These are phyloP conservation scores for Alligator mississippiensis DNA, from an alignment of 2,113 vertebrate genomes.

Conservation along the genomic window DNA sequence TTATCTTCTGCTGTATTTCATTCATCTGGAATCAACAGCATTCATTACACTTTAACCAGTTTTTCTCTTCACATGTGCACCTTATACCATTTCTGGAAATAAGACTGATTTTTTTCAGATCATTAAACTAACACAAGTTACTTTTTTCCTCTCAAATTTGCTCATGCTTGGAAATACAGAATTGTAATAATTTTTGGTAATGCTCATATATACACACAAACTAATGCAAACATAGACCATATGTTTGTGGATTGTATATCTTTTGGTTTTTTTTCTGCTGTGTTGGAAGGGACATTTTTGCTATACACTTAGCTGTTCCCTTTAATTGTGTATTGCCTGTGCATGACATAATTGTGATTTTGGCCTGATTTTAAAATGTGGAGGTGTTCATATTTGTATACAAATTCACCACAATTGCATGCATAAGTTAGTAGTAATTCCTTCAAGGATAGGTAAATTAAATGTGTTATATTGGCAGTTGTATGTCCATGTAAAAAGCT, in stretches of 20 bases:
- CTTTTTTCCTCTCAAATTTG: not conserved
- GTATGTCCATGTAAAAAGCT: no score
- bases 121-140: not conserved
- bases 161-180: not conserved
- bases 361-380: not conserved
- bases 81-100: not conserved
- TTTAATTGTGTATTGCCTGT: not conserved
- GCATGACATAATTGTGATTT: not conserved
- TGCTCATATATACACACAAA: not conserved
- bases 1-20: constrained; percentile 79
- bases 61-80: not conserved
- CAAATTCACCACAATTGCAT: no score
- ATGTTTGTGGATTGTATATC: no score
- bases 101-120: not conserved
- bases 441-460: no score
- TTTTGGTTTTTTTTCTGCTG: not conserved
- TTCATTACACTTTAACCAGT: not conserved
- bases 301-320: not conserved
- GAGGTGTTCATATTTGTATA: not conserved
- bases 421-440: not conserved
- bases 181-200: not conserved
- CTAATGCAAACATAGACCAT: no score
- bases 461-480: no score
- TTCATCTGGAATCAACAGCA: constrained; percentile 80
- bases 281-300: not conserved